phyloP scores from a whole-genome alignment of 2,113 vertebrate genomes.

The human (Homo sapiens) region GRCh38 chr7:83983001-83983500 shows the following conservation, averaged over 20 bases:
- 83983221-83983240: too few species aligned
- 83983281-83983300: neutral
- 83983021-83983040: neutral
- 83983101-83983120: neutral
- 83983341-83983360: neutral
- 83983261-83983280: neutral
- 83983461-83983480: neutral
- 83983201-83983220: neutral
- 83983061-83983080: neutral
- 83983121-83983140: neutral
- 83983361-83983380: neutral
- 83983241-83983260: too few species aligned
- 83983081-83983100: neutral
- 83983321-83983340: neutral
- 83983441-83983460: neutral
- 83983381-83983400: neutral
- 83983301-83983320: neutral
- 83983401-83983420: neutral
- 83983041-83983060: neutral
- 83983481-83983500: neutral
- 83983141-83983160: neutral
- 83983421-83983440: neutral
- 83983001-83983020: neutral
- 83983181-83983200: neutral
- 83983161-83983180: neutral